Conservation (phyloP, 2,888 invertebrate genomes). For the Coelinius sp. region DNA sequence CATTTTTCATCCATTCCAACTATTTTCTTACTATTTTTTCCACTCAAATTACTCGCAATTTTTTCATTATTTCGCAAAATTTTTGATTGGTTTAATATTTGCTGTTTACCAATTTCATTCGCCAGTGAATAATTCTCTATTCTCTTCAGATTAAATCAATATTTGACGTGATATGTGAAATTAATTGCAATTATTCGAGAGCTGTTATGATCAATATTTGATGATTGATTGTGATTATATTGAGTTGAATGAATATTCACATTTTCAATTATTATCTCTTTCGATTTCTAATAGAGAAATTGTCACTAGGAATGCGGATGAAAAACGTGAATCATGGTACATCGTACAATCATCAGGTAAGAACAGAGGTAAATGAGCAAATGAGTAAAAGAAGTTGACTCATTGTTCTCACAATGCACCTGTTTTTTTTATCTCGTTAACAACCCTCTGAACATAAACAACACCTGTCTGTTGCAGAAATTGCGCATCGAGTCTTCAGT, state of each 20-base stretch:
- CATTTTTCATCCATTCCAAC: slow-evolving; percentile 29
- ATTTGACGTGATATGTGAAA: neutral
- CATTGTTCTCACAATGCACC: slow-evolving; percentile 23
- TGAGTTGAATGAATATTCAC: neutral
- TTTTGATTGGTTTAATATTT: too few species aligned
- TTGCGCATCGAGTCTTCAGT: slow-evolving; percentile 21
- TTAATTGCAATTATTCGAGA: too few species aligned
- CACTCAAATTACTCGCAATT: slow-evolving; percentile 14
- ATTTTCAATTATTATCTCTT: neutral
- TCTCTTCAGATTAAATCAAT: neutral
- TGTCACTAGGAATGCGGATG: slow-evolving; percentile 57
- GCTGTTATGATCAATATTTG: neutral
- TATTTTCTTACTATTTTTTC: slow-evolving; percentile 30
- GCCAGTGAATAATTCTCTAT: too few species aligned
- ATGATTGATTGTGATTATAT: neutral
- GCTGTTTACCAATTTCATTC: too few species aligned
- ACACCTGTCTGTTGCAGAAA: slow-evolving; percentile 45
- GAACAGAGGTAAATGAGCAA: slow-evolving; percentile 31
- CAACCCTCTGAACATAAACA: slow-evolving; percentile 14
- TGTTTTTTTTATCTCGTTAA: slow-evolving; percentile 25
- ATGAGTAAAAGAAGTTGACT: neutral
- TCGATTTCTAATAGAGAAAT: slow-evolving; percentile 24
- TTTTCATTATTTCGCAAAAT: neutral
- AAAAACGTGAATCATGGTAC: slow-evolving; percentile 56
- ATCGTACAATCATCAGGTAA: slow-evolving; percentile 50